These are phyloP conservation scores for Menidia menidia DNA, from an alignment of 2,797 vertebrate genomes.

Conservation along the genomic window DNA sequence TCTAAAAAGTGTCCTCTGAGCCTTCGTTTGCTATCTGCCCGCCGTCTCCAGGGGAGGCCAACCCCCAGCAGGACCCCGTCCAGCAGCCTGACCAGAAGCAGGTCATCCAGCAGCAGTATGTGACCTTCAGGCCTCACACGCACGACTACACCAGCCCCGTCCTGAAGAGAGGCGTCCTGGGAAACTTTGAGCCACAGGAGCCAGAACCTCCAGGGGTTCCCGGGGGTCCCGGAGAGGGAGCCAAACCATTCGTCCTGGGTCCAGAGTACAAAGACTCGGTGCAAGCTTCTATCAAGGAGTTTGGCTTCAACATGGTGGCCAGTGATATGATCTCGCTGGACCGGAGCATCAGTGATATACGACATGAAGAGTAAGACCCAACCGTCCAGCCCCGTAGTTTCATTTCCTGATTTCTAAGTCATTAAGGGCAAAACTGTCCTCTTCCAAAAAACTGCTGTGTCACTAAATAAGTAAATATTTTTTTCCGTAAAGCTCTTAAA, in stretches of 20 bases:
- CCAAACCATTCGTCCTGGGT: constrained; percentile 91
- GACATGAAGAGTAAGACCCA: constrained; percentile 94
- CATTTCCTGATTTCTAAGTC: no score
- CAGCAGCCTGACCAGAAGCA: constrained; percentile 64
- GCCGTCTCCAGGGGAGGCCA: constrained; percentile 19
- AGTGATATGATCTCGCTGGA: constrained; percentile 99
- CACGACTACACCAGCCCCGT: constrained; percentile 87
- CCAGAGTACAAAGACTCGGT: constrained; percentile 92
- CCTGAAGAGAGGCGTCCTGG: constrained; percentile 86
- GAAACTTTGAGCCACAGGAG: constrained; percentile 94
- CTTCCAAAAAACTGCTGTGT: no score
- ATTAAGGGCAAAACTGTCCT: no score
- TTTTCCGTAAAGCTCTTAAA: no score
- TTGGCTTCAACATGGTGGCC: constrained; percentile 99
- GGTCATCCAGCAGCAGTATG: constrained; percentile 92
- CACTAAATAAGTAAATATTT: no score
- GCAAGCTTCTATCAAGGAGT: constrained; percentile 96
- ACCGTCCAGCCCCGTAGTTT: no score
- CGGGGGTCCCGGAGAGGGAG: constrained; percentile 92
- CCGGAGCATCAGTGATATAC: constrained; percentile 91
- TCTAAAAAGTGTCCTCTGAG: no score
- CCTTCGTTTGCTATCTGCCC: constrained; percentile 2
- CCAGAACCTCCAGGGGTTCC: constrained; percentile 90
- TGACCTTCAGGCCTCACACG: constrained; percentile 93
- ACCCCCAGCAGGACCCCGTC: constrained; percentile 20